Base-by-base conservation (phyloP, 2,113 vertebrate genomes). In the Oncorhynchus clarkii region DNA sequence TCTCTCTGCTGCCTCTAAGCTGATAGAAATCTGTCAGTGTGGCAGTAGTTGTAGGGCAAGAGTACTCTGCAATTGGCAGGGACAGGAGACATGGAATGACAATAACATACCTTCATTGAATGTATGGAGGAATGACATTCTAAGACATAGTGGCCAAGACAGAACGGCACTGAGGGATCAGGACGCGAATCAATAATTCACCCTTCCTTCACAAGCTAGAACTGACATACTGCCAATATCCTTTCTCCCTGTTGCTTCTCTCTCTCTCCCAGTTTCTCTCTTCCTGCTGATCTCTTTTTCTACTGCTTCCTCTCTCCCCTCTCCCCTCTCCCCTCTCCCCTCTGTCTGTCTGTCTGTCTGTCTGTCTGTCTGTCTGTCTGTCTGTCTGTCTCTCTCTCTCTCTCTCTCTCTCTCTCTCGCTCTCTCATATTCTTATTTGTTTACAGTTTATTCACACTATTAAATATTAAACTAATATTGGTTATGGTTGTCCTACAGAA, bases 171-270 rank as follows among this genome's bases (percentile, higher is more conserved):
- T 27, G 72, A 71, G 29, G 72, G 51, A 73, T 67, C 66, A 8
- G 22, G 75, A 48, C 66, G 34, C 2, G 3, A 60, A 89, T 88
- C 85, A 84, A 76, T 88, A 84, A 67, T 78, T 86, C 65, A 1
- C 65, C 67, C 26, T 80, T 39, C 65, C 34, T 75, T 26, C 77
- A 69, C 39, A 12, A 45, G 39, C 39, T 45, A 45, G 39, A 9
- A 45, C 39, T 45, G 39, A 45, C 39, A 45, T 2, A 45, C 39
- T 39, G 39, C 39, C 39, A 39, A 39, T 71, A 31, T 74, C 54
- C 71, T 1, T 75, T 20, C n/a, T 7, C 26, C 73, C 12, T 79
- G 76, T 71, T 69, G 57, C 29, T 2, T 78, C 24, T 39, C 12
- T 26, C 62, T 75, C 65, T 48, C 68, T 34, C 39, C 39, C 64